Conservation (phyloP, 92 coral and sea anemone genomes). For the Chrysogorgia sp. region DNA sequence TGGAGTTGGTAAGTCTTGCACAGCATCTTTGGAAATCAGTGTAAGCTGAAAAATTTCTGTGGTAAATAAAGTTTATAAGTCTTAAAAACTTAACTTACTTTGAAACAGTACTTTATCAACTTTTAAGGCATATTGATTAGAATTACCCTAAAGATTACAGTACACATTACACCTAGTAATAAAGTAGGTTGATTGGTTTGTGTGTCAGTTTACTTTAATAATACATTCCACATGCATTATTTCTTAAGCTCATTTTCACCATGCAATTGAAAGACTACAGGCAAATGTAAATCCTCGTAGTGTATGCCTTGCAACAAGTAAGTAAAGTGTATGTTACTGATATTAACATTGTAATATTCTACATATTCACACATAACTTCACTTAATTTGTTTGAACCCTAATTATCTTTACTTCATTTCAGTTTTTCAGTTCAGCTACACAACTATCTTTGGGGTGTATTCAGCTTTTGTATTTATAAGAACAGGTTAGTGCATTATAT, state of each 20-base stretch:
- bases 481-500: conserved; percentile 71
- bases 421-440: conserved; percentile 98
- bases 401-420: neutral
- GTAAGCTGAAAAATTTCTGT: too few relatives aligned
- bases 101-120: neutral
- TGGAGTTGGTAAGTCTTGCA: conserved; percentile 80
- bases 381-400: neutral
- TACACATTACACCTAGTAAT: too few relatives aligned
- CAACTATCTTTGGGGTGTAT: conserved; percentile 95
- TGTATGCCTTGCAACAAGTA: conserved; percentile 84
- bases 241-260: conserved; percentile 90
- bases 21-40: neutral
- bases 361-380: neutral
- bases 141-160: too few relatives aligned
- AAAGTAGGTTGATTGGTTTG: neutral
- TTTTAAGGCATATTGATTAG: too few relatives aligned
- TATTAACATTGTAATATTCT: neutral
- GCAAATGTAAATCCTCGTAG: conserved; percentile 71
- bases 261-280: conserved; percentile 83
- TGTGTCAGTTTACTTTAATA: neutral
- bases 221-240: neutral
- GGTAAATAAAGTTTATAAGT: too few relatives aligned
- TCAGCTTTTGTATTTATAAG: conserved; percentile 89
- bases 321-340: conserved; percentile 20
- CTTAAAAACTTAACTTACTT: neutral